Evolutionary conservation across 2,113 vertebrate species (phyloP).

Genomic region (Abramis brama): DNA sequence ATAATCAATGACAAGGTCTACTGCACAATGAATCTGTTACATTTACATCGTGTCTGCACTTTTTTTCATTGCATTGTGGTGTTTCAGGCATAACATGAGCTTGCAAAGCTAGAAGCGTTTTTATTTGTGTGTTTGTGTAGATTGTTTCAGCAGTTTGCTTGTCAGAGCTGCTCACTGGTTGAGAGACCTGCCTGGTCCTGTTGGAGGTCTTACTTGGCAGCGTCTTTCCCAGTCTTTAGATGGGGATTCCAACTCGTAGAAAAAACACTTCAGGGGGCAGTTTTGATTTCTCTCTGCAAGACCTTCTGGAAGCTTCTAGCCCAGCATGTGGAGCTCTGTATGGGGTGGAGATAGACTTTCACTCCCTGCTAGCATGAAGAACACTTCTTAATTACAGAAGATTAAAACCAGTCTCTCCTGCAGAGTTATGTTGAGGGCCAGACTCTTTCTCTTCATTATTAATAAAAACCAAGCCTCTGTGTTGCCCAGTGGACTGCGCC

Average conservation of each 20-base stretch:
- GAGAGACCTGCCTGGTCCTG: not conserved
- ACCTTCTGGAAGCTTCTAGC: constrained; percentile 24
- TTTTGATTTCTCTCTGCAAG: constrained; percentile 33
- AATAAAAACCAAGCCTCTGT: constrained; percentile 51
- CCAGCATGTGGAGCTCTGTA: not conserved
- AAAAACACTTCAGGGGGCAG: constrained; percentile 35
- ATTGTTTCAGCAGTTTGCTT: not conserved
- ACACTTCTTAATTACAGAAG: constrained; percentile 54
- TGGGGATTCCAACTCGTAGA: constrained; percentile 7
- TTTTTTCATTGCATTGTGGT: not conserved
- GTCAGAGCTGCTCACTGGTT: not conserved
- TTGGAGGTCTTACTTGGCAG: constrained; percentile 3
- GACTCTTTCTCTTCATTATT: constrained; percentile 26
- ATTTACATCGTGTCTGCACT: too few species aligned
- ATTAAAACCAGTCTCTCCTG: constrained; percentile 54
- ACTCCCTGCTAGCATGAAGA: constrained; percentile 40
- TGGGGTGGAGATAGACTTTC: constrained; percentile 34
- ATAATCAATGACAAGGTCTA: not conserved
- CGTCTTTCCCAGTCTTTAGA: not conserved
- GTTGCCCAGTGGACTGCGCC: not conserved
- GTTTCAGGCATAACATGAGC: not conserved
- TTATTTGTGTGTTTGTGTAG: not conserved
- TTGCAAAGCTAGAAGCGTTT: not conserved
- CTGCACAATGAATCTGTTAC: too few species aligned
- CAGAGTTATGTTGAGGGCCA: constrained; percentile 34